Conservation (phyloP, 2,888 invertebrate species). For the Junonia oenone region DNA sequence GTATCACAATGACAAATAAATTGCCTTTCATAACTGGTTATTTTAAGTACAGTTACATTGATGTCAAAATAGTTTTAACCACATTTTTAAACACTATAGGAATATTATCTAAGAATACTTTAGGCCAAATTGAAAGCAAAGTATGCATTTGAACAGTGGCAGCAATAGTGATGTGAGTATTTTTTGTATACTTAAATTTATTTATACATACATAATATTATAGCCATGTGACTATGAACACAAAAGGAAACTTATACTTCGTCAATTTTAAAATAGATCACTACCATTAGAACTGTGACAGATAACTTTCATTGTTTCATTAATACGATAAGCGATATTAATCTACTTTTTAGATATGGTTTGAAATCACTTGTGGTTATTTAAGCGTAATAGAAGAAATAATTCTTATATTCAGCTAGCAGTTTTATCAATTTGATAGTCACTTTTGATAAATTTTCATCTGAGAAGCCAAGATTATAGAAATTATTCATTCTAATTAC, state of each 20-base stretch:
- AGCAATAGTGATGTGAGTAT: constrained; percentile 21
- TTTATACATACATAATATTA: too few species aligned
- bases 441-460: constrained; percentile 1
- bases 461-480: constrained; percentile 13
- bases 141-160: constrained; percentile 11
- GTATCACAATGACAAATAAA: constrained; percentile 6
- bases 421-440: neutral
- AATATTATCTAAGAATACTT: constrained; percentile 10
- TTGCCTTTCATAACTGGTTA: constrained; percentile 2
- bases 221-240: constrained; percentile 26
- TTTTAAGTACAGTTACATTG: constrained; percentile 12
- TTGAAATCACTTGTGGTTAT: constrained; percentile 62
- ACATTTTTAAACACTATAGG: constrained; percentile 6
- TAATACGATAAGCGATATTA: constrained; percentile 42
- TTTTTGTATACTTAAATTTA: constrained; percentile 8
- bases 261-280: constrained; percentile 25
- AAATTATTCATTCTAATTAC: constrained; percentile 30
- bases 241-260: constrained; percentile 27
- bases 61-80: neutral
- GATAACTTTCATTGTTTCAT: constrained; percentile 32
- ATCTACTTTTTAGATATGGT: constrained; percentile 69
- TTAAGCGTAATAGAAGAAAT: constrained; percentile 35
- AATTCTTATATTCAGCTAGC: constrained; percentile 26
- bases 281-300: constrained; percentile 33
- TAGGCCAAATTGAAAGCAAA: constrained; percentile 21